Evolutionary conservation across 1,140 invertebrate species (phyloP).

Genomic region (Arctopsyche grandis): DNA sequence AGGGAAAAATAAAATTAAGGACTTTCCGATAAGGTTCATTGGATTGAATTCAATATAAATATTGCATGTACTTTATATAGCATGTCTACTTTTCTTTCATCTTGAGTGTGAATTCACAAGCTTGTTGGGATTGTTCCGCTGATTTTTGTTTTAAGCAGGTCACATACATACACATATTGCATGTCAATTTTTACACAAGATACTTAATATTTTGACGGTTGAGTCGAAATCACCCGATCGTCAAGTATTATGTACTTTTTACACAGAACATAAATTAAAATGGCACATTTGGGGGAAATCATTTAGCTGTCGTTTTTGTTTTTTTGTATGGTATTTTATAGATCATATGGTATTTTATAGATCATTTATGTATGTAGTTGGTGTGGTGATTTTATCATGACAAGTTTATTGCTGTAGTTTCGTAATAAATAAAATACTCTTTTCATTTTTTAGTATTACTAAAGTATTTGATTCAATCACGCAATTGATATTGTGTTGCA

Average conservation of each 20-base stretch:
- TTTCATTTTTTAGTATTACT: slow-evolving; percentile 63
- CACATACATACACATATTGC: background rate
- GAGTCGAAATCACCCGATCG: too few relatives aligned
- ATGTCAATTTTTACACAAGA: background rate
- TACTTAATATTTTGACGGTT: background rate
- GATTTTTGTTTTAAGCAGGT: too few relatives aligned
- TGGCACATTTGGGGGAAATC: too few relatives aligned
- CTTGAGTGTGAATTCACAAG: background rate
- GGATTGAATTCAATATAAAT: slow-evolving; percentile 51
- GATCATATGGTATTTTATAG: too few relatives aligned
- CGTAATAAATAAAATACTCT: background rate
- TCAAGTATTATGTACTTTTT: too few relatives aligned
- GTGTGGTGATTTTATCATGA: background rate
- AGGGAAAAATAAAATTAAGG: slow-evolving; percentile 79
- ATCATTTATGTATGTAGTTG: background rate
- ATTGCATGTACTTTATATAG: slow-evolving; percentile 12
- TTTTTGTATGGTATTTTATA: too few relatives aligned
- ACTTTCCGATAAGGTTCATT: slow-evolving; percentile 74
- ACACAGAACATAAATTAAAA: too few relatives aligned
- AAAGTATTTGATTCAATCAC: slow-evolving; percentile 67
- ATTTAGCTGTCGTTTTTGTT: too few relatives aligned
- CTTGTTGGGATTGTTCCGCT: background rate
- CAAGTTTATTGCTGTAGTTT: background rate
- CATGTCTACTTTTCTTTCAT: background rate
- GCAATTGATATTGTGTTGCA: slow-evolving; percentile 74